Conservation (phyloP, 1,140 invertebrate genomes). For the Paraescarpia echinospica region DNA sequence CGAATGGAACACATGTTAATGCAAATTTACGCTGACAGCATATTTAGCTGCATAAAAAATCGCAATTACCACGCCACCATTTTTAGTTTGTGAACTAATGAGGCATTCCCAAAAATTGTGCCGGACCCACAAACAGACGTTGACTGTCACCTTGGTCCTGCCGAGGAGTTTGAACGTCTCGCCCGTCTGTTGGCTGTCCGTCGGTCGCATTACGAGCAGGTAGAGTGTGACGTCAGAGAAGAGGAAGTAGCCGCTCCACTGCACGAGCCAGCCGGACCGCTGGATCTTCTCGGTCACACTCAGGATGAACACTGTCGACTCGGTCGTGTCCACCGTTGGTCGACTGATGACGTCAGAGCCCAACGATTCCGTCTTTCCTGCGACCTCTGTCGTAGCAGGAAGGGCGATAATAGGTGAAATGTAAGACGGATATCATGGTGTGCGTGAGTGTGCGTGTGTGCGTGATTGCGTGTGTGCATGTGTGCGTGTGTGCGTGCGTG, state of each 20-base stretch:
- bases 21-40: too few species aligned
- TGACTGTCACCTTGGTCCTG: not conserved
- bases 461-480: too few species aligned
- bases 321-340: not conserved
- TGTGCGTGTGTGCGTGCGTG: too few species aligned
- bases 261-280: not conserved
- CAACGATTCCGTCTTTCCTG: not conserved
- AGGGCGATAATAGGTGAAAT: not conserved
- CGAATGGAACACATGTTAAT: too few species aligned
- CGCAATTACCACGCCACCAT: too few species aligned
- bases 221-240: not conserved
- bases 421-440: too few species aligned
- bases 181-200: not conserved
- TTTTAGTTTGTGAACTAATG: too few species aligned
- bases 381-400: not conserved
- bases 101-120: too few species aligned
- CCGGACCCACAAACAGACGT: not conserved
- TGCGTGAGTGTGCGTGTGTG: too few species aligned
- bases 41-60: too few species aligned
- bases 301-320: not conserved
- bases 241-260: not conserved
- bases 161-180: not conserved
- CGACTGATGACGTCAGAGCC: not conserved
- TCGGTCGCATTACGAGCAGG: not conserved
- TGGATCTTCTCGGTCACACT: not conserved